A percentile compares a stretch with the other conserved stretches of the same genome.
Evolutionary conservation across 2,113 vertebrate species (phyloP).

Genomic region (Triplophysa dalaica): DNA sequence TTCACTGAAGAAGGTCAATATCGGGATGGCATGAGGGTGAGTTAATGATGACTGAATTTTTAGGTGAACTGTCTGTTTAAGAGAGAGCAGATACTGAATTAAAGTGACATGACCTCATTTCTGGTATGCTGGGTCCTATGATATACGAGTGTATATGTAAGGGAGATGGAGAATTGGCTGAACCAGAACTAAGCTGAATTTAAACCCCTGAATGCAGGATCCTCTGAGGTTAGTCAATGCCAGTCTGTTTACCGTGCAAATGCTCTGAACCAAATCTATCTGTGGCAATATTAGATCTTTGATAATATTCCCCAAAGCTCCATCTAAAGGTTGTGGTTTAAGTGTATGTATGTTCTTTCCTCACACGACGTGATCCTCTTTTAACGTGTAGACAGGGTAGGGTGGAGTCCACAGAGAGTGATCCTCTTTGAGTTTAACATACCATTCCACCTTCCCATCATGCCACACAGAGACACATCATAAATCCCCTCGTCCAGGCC

Average conservation of each 20-base stretch:
- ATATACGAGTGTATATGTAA: not conserved
- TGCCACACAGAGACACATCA: constrained; percentile 40
- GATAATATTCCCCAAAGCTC: constrained; percentile 26
- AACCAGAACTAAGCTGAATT: not conserved
- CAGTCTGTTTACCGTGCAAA: not conserved
- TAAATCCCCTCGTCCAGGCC: constrained; percentile 43
- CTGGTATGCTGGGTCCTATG: not conserved
- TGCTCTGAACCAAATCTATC: constrained; percentile 5
- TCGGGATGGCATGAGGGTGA: too few relatives aligned
- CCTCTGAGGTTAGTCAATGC: not conserved
- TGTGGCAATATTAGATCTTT: constrained; percentile 1
- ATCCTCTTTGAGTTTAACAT: constrained; percentile 36
- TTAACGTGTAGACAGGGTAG: constrained; percentile 1
- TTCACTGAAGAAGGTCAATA: too few relatives aligned
- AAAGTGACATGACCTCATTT: constrained; percentile 9
- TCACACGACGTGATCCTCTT: constrained; percentile 25
- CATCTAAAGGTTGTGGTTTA: constrained; percentile 21
- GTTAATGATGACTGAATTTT: too few relatives aligned
- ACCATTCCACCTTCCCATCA: constrained; percentile 42
- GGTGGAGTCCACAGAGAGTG: constrained; percentile 12
- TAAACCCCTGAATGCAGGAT: not conserved
- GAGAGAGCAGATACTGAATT: constrained; percentile 7
- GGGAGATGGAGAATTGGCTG: not conserved
- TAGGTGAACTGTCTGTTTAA: too few relatives aligned
- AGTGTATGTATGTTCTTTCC: not conserved